Base-by-base conservation (phyloP, 2,888 invertebrate species). In the Theodoxus fluviatilis region DNA sequence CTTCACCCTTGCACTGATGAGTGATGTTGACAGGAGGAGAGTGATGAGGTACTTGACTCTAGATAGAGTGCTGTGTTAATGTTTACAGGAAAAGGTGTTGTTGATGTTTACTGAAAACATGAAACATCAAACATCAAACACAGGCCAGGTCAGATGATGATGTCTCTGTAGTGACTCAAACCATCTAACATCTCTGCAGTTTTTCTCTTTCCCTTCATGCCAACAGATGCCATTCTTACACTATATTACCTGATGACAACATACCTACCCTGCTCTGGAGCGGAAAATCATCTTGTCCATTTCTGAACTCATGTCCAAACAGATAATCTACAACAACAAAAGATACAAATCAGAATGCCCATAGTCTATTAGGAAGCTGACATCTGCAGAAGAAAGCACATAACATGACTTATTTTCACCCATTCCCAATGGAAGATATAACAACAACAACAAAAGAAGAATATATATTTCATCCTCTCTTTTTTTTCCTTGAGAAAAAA, bases 271-370 rank as follows among this genome's bases (percentile, higher is more conserved):
- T 69, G 82, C 77, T 79, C 84, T 78, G 47, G 84, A 83, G 69
- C 81, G 71, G 73, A 85, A 84, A 47, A 75, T 76, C 37, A 77
- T 74, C 57, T 80, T 79, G 37, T 82, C 82, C 84, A 85, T 84
- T 74, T 85, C 85, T 69, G 78, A 75, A 75, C 81, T 83, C 40
- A 83, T 73, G 73, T 85, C 85, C 61, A 85, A 69, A 74, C 85
- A 85, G 40, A 85, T 76, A 40, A 85, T 75, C 85, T 85, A 74
- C 31, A 80, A 77, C 49, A 68, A 28, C 43, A 31, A 57, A 38
- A 59, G 49, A 55, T 33, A 59, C 22, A 49, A 38, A n/a, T 35
- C 35, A 69, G 31, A 65, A 18, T 31, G 15, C 28, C 22, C 4
- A 18, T 15, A 40, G 3, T 15, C 28, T 6, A 22, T 12, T 33